A percentile compares a stretch with the other conserved stretches of the same genome.
These are phyloP conservation scores for Chymomyza amoena DNA, from an alignment of 2,888 invertebrate species.

Conservation along the genomic window DNA sequence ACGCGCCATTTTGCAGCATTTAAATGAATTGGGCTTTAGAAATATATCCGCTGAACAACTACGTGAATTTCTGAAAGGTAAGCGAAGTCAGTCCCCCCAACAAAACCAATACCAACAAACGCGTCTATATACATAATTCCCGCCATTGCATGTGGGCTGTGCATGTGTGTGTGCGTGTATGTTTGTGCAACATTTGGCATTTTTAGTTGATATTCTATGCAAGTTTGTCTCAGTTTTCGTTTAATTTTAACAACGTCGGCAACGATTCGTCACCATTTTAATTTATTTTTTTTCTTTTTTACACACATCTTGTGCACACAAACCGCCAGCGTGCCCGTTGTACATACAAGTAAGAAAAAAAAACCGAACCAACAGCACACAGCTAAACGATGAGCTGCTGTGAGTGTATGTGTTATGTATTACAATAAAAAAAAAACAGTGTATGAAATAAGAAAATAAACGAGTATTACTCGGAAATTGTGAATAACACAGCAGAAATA, in stretches of 20 bases:
- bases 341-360: not conserved
- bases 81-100: constrained; percentile 30
- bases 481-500: constrained; percentile 61
- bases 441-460: constrained; percentile 37
- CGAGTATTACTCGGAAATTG: constrained; percentile 71
- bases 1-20: constrained; percentile 85
- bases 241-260: constrained; percentile 27
- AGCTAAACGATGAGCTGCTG: not conserved
- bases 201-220: constrained; percentile 36
- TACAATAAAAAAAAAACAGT: constrained; percentile 27
- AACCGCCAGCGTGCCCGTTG: not conserved
- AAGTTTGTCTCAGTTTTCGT: constrained; percentile 32
- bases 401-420: constrained; percentile 10
- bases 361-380: not conserved
- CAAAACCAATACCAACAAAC: constrained; percentile 16
- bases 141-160: constrained; percentile 44
- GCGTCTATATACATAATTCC: constrained; percentile 36
- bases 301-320: constrained; percentile 20
- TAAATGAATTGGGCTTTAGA: constrained; percentile 87
- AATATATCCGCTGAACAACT: constrained; percentile 87
- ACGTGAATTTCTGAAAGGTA: constrained; percentile 89
- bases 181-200: constrained; percentile 20
- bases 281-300: constrained; percentile 22
- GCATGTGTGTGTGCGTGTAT: constrained; percentile 16
- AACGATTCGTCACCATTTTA: constrained; percentile 63